These are phyloP conservation scores for Myripristis murdjan DNA, from an alignment of 2,797 vertebrate genomes.

Conservation along the genomic window DNA sequence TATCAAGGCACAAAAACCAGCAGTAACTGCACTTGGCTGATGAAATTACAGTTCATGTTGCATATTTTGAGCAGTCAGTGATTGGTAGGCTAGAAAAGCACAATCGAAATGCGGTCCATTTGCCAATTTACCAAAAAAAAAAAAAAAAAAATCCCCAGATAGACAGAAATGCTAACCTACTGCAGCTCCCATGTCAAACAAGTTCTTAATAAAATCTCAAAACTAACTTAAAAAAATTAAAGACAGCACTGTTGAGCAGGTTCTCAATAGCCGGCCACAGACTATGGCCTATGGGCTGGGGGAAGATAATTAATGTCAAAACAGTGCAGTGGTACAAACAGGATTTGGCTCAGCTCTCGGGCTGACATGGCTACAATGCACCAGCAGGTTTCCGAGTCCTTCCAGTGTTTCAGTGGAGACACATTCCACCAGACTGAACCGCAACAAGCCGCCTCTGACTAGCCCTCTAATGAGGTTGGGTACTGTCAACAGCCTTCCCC, in stretches of 20 bases:
- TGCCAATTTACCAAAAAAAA: too few species aligned
- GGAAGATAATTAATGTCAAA: conserved; percentile 86
- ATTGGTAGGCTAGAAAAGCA: too few species aligned
- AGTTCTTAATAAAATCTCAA: conserved; percentile 21
- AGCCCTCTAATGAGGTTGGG: conserved; percentile 86
- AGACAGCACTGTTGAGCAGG: conserved; percentile 38
- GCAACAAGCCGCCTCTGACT: conserved; percentile 76
- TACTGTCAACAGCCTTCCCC: conserved; percentile 83
- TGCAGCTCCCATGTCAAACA: conserved; percentile 13
- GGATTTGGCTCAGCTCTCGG: conserved; percentile 64
- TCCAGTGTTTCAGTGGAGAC: conserved; percentile 75
- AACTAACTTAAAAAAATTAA: conserved; percentile 34
- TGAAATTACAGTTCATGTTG: not conserved
- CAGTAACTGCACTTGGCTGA: not conserved
- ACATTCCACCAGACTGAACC: conserved; percentile 84
- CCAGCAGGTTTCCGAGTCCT: conserved; percentile 79
- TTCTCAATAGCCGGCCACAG: conserved; percentile 47
- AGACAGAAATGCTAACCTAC: conserved; percentile 24
- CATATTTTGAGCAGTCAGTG: not conserved
- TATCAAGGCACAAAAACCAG: conserved; percentile 1
- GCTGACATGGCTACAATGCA: conserved; percentile 75
- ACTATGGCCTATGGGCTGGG: conserved; percentile 55
- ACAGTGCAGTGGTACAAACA: conserved; percentile 73
- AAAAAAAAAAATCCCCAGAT: not conserved
- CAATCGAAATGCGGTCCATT: too few species aligned